Evolutionary conservation across 1,140 invertebrate genomes (phyloP).

Genomic region (Philotrypesis tridentata): DNA sequence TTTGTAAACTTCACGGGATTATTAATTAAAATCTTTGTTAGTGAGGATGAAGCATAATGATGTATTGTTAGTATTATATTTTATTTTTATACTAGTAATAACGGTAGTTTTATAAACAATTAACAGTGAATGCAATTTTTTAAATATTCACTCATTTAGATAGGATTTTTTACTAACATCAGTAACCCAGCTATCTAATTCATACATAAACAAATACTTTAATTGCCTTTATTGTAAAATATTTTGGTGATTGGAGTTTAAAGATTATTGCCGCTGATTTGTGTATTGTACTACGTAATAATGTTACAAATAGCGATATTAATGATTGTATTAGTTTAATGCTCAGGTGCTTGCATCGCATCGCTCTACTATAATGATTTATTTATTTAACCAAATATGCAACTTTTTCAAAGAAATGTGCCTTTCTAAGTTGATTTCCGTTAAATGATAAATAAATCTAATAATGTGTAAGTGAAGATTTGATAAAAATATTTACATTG

Average conservation of each 20-base stretch:
- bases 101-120: not conserved
- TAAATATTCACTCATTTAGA: not conserved
- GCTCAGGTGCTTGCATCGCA: not conserved
- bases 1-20: not conserved
- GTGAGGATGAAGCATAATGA: not conserved
- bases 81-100: not conserved
- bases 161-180: not conserved
- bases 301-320: not conserved
- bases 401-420: conserved; percentile 33
- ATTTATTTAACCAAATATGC: conserved; percentile 18
- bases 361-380: not conserved
- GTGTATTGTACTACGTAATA: not conserved
- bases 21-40: not conserved
- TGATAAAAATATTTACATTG: conserved; percentile 24
- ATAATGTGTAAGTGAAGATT: conserved; percentile 17
- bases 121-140: not conserved
- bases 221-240: not conserved
- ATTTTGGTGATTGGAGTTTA: not conserved
- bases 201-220: not conserved
- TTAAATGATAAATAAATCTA: conserved; percentile 16
- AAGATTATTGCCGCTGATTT: not conserved
- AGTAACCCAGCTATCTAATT: not conserved
- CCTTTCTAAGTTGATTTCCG: conserved; percentile 38
- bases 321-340: conserved; percentile 5
- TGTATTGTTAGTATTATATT: not conserved